These are phyloP conservation scores for Sebastes variabilis DNA, from an alignment of 2,797 vertebrate species.

Conservation along the genomic window DNA sequence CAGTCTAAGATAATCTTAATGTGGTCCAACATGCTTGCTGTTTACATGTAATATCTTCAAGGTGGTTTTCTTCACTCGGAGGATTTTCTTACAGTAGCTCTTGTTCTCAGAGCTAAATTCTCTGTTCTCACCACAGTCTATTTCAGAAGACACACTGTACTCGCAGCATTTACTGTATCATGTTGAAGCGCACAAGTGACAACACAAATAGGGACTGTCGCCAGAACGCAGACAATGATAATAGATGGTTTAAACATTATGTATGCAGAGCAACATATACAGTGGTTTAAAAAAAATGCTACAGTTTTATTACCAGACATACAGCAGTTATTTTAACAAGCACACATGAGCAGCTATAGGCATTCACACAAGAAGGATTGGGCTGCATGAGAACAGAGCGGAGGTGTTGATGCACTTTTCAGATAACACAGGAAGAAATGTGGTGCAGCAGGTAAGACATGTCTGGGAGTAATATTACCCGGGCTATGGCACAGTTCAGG, in stretches of 20 bases:
- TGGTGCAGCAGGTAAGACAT: slow-evolving; percentile 71
- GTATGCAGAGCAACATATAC: neutral
- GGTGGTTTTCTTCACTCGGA: slow-evolving; percentile 1
- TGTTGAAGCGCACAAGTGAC: neutral
- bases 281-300: neutral
- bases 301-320: neutral
- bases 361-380: slow-evolving; percentile 3
- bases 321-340: slow-evolving; percentile 19
- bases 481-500: slow-evolving; percentile 25
- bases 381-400: neutral
- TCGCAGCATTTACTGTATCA: slow-evolving; percentile 1
- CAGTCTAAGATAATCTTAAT: slow-evolving; percentile 60
- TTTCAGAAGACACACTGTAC: slow-evolving; percentile 20
- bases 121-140: slow-evolving; percentile 5
- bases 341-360: slow-evolving; percentile 4
- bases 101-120: slow-evolving; percentile 4
- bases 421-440: slow-evolving; percentile 70
- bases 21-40: slow-evolving; percentile 37
- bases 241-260: slow-evolving; percentile 5
- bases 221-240: slow-evolving; percentile 13
- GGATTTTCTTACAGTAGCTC: slow-evolving; percentile 36
- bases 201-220: slow-evolving; percentile 16
- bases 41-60: slow-evolving; percentile 27
- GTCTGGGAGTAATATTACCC: slow-evolving; percentile 61
- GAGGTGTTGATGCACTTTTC: slow-evolving; percentile 15